Conservation (phyloP, 2,797 vertebrate species). For the Anguilla marmorata region DNA sequence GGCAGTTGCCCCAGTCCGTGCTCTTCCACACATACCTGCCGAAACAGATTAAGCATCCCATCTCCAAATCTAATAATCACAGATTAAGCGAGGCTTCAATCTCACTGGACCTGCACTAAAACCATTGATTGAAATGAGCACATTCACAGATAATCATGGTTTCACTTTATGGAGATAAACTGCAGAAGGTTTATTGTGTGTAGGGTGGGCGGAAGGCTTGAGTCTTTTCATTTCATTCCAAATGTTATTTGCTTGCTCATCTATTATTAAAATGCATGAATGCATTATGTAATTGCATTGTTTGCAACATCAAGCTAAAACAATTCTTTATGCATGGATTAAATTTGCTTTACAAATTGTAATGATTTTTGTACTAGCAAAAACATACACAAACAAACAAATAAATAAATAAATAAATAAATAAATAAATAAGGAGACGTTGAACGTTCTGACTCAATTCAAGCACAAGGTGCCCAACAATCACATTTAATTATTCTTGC, state of each 20-base stretch:
- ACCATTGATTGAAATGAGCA: not conserved
- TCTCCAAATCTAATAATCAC: not conserved
- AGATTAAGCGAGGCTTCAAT: slow-evolving; percentile 11
- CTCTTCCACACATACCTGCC: slow-evolving; percentile 89
- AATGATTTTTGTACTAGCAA: not conserved
- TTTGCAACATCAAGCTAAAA: not conserved
- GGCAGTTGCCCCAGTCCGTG: slow-evolving; percentile 89
- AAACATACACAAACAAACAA: not conserved
- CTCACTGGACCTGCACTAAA: not conserved
- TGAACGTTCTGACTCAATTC: not conserved
- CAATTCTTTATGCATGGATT: not conserved
- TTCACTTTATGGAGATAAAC: not conserved
- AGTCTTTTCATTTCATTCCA: not conserved
- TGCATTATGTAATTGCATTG: not conserved
- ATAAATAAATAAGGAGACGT: not conserved
- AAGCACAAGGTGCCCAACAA: not conserved
- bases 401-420: not conserved
- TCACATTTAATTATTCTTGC: not conserved
- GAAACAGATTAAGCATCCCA: not conserved
- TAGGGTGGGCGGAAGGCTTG: not conserved
- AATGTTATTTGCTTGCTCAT: not conserved
- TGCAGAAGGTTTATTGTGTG: not conserved
- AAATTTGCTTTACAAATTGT: not conserved
- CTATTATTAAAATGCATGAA: not conserved
- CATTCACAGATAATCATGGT: not conserved